Evolutionary conservation across 2,888 invertebrate species (phyloP), one percentile per base, ranked within the genome.

Genomic region (Limenitis arthemis): DNA sequence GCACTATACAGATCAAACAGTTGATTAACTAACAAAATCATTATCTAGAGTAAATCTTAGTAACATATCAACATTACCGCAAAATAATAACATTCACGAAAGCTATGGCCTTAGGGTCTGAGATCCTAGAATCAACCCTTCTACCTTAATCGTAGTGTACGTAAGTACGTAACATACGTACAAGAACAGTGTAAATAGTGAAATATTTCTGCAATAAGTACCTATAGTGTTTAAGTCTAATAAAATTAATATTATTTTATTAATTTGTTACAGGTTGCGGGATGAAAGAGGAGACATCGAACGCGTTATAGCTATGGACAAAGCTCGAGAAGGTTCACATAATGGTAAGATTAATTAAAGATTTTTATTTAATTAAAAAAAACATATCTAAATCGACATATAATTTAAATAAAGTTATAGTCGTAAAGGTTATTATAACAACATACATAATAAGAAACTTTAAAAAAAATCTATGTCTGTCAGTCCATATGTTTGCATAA

Each of bases 201-300:
- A 5, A 37, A 37, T 7, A 36, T 20, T 20, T 20, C 1, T 36
- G 36, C 1, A 36, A 9, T 36, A 6, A n/a, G 9, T 36, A 11
- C 5, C 4, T n/a, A 36, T 11, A 1, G 11, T 11, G n/a, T 5
- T 37, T 5, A 20, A 20, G 20, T 3, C 9, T 44, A 9, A 11
- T 44, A 34, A 33, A 41, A 33, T 43, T 20, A 38, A 37, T 30
- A 41, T 6, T 11, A 46, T 11, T 34, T 12, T 48, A 41, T 34
- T 46, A 12, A 36, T 28, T 87, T 88, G 86, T 91, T 91, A 53
- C 89, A 94, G 95, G 90, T 90, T 95, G 86, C 90, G 94, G 70
- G 95, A 95, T 77, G 95, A 95, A 83, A 88, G 95, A 78, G 93
- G 93, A 56, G 95, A 95, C 73, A 91, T 92, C 65, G 95, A 95